These are phyloP conservation scores for Nannoperca obscura DNA, from an alignment of 2,797 vertebrate species.

Conservation along the genomic window DNA sequence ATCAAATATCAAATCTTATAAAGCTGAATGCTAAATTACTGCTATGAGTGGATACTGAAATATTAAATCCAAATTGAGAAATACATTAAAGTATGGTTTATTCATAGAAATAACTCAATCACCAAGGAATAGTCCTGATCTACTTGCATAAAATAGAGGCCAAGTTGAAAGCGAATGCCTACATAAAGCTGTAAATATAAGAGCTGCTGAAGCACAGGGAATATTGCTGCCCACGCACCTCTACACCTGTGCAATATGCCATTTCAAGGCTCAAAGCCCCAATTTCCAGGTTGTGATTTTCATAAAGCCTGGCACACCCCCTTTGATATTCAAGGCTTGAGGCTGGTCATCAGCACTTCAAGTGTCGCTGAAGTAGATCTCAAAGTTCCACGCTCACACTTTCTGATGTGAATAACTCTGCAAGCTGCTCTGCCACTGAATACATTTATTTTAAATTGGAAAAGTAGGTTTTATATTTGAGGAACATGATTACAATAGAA, in stretches of 20 bases:
- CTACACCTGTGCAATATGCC: conserved; percentile 18
- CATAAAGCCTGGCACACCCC: conserved; percentile 13
- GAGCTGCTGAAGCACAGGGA: conserved; percentile 1
- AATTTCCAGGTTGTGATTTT: conserved; percentile 57
- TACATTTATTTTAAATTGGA: conserved; percentile 1
- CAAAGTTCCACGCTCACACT: neutral
- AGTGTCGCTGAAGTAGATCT: conserved; percentile 38
- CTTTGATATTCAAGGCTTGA: conserved; percentile 54
- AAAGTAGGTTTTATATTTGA: neutral
- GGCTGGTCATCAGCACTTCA: conserved; percentile 48
- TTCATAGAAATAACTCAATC: conserved; percentile 19
- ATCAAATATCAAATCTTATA: neutral
- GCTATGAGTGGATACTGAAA: neutral
- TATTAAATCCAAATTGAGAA: conserved; percentile 18
- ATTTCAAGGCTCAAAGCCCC: conserved; percentile 46
- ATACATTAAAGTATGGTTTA: conserved; percentile 20
- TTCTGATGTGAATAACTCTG: conserved; percentile 15
- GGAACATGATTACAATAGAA: neutral
- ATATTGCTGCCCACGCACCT: conserved; percentile 10
- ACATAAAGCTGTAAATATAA: conserved; percentile 32
- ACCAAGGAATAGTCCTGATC: conserved; percentile 9
- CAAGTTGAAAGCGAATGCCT: conserved; percentile 28
- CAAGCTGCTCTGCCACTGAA: neutral
- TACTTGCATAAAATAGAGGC: conserved; percentile 17
- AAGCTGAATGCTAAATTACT: conserved; percentile 13